A percentile compares a stretch with the other conserved stretches of the same genome.
Conservation (phyloP, 64 coral and sea anemone genomes). For the Stichodactyla helianthus region DNA sequence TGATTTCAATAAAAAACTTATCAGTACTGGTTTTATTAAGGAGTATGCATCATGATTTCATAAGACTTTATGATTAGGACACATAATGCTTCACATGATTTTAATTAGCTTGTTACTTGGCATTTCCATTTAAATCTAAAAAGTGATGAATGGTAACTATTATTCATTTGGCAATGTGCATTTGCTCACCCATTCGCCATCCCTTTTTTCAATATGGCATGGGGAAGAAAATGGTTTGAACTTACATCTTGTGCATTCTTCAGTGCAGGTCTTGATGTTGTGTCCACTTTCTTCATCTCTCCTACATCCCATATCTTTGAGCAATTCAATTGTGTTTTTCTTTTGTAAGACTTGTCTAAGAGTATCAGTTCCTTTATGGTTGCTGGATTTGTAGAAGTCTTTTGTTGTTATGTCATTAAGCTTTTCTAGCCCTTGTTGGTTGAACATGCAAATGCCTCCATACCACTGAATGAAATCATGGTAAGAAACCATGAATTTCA, state of each 20-base stretch:
- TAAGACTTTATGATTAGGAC: too few relatives aligned
- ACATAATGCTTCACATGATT: too few relatives aligned
- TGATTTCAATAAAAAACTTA: too few relatives aligned
- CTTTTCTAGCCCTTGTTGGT: too few relatives aligned
- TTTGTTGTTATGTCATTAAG: slow-evolving; percentile 8
- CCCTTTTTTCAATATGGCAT: neutral
- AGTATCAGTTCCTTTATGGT: neutral
- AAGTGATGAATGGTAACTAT: too few relatives aligned
- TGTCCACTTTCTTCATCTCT: neutral
- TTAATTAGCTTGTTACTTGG: too few relatives aligned
- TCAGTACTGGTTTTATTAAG: too few relatives aligned
- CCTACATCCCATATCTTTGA: neutral
- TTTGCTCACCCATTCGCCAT: neutral
- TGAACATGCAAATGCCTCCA: neutral
- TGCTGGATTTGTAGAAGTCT: neutral
- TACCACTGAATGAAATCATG: neutral
- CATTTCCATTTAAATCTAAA: too few relatives aligned
- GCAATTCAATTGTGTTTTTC: neutral
- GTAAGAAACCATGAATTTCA: neutral
- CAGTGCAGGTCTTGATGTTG: neutral
- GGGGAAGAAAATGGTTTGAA: slow-evolving; percentile 11
- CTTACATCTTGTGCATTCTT: neutral
- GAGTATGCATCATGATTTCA: too few relatives aligned
- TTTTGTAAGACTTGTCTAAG: neutral
- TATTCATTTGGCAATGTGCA: too few relatives aligned